A percentile compares a stretch with the other conserved stretches of the same genome.
These are phyloP conservation scores for Calcarius ornatus DNA, from an alignment of 2,113 vertebrate species.

Conservation along the genomic window DNA sequence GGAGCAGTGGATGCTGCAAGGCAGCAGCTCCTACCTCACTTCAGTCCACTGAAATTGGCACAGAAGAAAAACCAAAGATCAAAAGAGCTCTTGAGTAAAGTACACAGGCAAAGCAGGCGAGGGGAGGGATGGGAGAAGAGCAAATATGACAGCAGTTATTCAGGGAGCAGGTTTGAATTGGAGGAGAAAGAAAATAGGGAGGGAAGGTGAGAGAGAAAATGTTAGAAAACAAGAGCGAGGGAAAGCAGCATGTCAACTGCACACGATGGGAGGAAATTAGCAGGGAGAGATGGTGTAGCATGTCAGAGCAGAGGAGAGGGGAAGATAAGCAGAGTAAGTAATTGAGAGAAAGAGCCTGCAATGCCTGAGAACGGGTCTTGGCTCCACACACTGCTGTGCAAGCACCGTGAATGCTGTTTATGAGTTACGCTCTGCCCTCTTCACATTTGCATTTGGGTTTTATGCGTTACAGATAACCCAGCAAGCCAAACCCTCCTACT, in stretches of 20 bases:
- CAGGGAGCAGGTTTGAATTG: background rate
- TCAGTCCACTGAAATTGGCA: background rate
- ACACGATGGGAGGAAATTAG: background rate
- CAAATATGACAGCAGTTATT: slow-evolving; percentile 31
- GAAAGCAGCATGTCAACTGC: background rate
- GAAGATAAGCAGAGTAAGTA: slow-evolving; percentile 51
- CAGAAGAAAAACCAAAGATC: slow-evolving; percentile 31
- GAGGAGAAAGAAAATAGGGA: background rate
- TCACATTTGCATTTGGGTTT: slow-evolving; percentile 22
- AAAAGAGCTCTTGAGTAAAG: slow-evolving; percentile 32
- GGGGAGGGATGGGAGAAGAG: background rate
- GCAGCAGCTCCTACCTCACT: background rate
- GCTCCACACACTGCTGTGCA: slow-evolving; percentile 1
- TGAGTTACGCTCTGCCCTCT: slow-evolving; percentile 40
- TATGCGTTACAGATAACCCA: background rate
- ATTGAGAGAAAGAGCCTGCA: slow-evolving; percentile 43
- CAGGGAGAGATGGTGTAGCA: background rate
- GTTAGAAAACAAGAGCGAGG: background rate
- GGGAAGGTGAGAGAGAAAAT: background rate
- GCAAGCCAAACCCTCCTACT: background rate
- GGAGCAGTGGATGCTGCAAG: background rate
- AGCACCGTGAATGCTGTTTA: slow-evolving; percentile 16
- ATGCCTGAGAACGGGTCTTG: background rate
- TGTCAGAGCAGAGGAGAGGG: slow-evolving; percentile 13
- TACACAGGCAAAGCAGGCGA: background rate